A percentile compares a stretch with the other conserved stretches of the same genome.
phyloP scores from a whole-genome alignment of 2,113 vertebrate genomes.

The Cyprinus carpio region DNA sequence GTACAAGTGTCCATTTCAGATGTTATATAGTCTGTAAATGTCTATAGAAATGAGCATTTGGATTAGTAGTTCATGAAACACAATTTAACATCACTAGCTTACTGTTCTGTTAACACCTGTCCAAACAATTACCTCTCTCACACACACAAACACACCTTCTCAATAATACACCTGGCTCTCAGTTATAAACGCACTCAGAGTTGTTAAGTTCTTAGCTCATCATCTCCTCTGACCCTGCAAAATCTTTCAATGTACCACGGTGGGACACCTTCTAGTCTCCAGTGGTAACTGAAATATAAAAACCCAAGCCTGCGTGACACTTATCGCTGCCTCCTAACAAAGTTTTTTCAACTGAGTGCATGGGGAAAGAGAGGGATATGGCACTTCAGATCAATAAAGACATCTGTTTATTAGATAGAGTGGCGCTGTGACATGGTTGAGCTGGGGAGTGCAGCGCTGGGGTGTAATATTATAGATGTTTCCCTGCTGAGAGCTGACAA shows the following conservation, averaged over 20 bases:
- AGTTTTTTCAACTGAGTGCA: constrained; percentile 33
- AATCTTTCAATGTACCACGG: background rate
- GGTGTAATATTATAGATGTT: constrained; percentile 65
- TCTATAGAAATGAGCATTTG: too few relatives aligned
- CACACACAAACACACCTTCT: too few relatives aligned
- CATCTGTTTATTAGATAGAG: constrained; percentile 68
- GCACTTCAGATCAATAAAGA: constrained; percentile 67
- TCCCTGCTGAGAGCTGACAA: constrained; percentile 57
- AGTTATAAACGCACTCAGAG: background rate
- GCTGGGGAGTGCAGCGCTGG: constrained; percentile 59
- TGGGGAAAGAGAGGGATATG: constrained; percentile 43
- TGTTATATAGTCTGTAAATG: too few relatives aligned
- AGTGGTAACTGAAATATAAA: constrained; percentile 26
- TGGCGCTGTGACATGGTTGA: constrained; percentile 51
- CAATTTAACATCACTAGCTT: too few relatives aligned
- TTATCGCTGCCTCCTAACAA: constrained; percentile 39
- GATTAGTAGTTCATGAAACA: too few relatives aligned
- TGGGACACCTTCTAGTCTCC: constrained; percentile 8
- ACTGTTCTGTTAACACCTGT: too few relatives aligned
- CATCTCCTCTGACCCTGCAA: background rate
- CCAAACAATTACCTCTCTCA: too few relatives aligned
- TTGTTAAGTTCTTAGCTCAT: constrained; percentile 25
- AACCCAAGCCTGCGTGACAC: constrained; percentile 1
- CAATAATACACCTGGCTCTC: too few relatives aligned
- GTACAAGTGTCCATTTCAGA: too few relatives aligned